A percentile compares a stretch with the other conserved stretches of the same genome.
Evolutionary conservation across 1,140 invertebrate species (phyloP).

Genomic region (Bombus sibiricus): DNA sequence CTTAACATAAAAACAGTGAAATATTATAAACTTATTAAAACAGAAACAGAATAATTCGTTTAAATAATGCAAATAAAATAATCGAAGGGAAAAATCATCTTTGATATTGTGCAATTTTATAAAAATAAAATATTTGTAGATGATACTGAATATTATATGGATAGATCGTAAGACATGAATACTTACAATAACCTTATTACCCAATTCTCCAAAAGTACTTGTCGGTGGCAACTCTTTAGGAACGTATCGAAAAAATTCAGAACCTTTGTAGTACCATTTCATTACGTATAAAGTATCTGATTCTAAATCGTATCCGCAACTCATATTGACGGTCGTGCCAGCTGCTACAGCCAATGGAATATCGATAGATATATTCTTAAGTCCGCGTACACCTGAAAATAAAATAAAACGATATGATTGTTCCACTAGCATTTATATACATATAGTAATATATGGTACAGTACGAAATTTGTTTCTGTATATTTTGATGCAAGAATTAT

Average conservation of each 20-base stretch:
- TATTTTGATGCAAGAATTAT: not conserved
- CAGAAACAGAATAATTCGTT: not conserved
- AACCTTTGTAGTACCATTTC: conserved; percentile 93
- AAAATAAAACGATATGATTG: conserved; percentile 17
- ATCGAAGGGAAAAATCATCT: not conserved
- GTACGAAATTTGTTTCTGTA: not conserved
- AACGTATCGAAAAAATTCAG: conserved; percentile 90
- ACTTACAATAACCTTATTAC: conserved; percentile 89
- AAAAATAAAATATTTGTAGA: not conserved
- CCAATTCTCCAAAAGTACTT: conserved; percentile 85
- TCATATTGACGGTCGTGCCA: conserved; percentile 80
- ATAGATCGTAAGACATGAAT: not conserved
- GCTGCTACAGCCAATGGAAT: conserved; percentile 81
- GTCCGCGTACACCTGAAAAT: conserved; percentile 75
- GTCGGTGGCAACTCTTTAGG: conserved; percentile 89
- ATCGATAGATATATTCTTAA: conserved; percentile 80
- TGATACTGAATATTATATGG: no score
- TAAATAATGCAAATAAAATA: not conserved
- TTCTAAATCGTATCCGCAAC: conserved; percentile 80
- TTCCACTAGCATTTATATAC: not conserved
- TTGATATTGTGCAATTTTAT: not conserved
- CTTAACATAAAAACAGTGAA: not conserved
- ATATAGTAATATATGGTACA: not conserved
- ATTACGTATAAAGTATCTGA: conserved; percentile 88
- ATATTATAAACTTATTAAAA: not conserved